Evolutionary conservation across 2,888 invertebrate species (phyloP), one percentile per base, ranked within the genome.

Genomic region (Rotaria macrura): DNA sequence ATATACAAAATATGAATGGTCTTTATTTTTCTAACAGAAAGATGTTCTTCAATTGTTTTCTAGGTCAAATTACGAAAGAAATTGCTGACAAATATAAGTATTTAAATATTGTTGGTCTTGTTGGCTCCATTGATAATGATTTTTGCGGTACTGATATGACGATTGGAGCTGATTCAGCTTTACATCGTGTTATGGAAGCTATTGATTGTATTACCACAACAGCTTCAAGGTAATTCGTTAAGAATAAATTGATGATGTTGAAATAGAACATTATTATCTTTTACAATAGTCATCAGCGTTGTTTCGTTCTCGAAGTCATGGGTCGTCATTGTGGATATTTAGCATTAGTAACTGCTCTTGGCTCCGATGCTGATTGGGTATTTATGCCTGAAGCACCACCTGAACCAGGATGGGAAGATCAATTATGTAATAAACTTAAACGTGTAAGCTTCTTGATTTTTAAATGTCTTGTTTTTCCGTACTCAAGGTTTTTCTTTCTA

Each of bases 91-190:
- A 94, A 89, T 94, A 93, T 90, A 93, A 93, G 88, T 93, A 93
- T 88, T 92, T 98, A 88, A 95, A 97, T 90, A 96, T 99, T 90
- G 97, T 95, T 87, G 98, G 98, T 87, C 93, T 99, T 94, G 99
- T 99, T 84, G 99, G 99, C 6, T 99, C 98, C 6, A 99, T 99
- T 89, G 99, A 99, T 91, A 99, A 99, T 92, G 99, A 99, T 92
- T 99, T 99, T 92, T 99, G 97, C 92, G 99, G 99, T 87, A 99
- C 99, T 49, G 99, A 99, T 91, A 99, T 99, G 99, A 99, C 99
- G 85, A 99, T 99, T 89, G 99, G 97, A 88, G 96, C 98, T 5
- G 99, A 99, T 91, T 95, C 96, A 12, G 99, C 99, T 25, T 92
- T 99, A 88, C 98, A 98, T 91, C 94, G 98, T 88, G 99, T 99